Evolutionary conservation across 2,888 invertebrate species (phyloP).

Genomic region (Limnephilus marmoratus): DNA sequence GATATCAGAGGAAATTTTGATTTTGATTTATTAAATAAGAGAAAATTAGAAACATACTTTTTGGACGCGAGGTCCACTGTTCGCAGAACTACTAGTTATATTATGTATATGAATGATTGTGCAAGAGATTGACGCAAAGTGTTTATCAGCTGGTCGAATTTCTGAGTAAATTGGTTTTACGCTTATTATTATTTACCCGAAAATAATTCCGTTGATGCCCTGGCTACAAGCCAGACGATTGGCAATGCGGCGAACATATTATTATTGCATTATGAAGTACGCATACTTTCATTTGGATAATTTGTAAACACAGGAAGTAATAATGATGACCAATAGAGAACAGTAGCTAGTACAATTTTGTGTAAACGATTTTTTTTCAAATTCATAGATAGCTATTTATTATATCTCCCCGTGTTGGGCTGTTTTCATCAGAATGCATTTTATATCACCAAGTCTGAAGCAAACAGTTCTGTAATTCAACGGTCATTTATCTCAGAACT

Average conservation of each 20-base stretch:
- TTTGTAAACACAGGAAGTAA: conserved; percentile 46
- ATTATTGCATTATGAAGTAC: neutral
- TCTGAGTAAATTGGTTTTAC: conserved; percentile 9
- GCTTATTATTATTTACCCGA: conserved; percentile 30
- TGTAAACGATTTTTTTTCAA: neutral
- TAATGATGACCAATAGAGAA: neutral
- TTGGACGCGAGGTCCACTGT: too few relatives aligned
- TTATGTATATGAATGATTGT: neutral
- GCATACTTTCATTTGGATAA: conserved; percentile 5
- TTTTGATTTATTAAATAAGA: too few relatives aligned
- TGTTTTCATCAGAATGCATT: neutral
- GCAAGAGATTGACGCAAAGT: neutral
- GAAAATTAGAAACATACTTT: too few relatives aligned
- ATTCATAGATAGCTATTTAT: neutral
- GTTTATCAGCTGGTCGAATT: conserved; percentile 9
- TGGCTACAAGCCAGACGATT: conserved; percentile 44
- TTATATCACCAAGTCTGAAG: neutral
- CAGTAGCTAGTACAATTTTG: neutral
- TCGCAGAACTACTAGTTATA: too few relatives aligned
- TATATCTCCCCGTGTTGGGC: neutral
- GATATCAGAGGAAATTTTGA: too few relatives aligned
- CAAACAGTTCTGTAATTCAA: too few relatives aligned
- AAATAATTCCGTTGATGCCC: conserved; percentile 15
- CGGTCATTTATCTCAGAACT: too few relatives aligned
- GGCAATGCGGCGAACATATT: conserved; percentile 6